phyloP scores from a whole-genome alignment of 2,888 invertebrate species.

The Perizoma flavofasciatum region DNA sequence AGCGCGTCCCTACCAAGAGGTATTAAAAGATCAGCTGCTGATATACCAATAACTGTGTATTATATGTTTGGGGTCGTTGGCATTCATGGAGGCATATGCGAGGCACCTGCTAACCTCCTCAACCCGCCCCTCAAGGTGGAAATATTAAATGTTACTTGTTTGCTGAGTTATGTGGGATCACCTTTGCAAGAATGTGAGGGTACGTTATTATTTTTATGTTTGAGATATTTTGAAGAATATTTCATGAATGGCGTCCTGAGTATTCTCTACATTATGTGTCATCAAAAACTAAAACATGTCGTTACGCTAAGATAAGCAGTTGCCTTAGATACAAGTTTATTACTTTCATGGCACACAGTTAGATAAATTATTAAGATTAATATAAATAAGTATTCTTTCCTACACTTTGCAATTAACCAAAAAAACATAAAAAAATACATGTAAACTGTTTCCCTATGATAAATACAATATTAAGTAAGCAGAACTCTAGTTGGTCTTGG shows the following conservation, averaged over 20 bases:
- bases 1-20: constrained; percentile 38
- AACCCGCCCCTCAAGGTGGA: constrained; percentile 62
- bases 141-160: constrained; percentile 80
- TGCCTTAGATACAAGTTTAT: too few species aligned
- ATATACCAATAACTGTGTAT: constrained; percentile 37
- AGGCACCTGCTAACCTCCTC: constrained; percentile 74
- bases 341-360: too few species aligned
- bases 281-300: too few species aligned
- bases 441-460: too few species aligned
- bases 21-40: constrained; percentile 56
- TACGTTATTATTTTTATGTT: constrained; percentile 37
- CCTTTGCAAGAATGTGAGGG: constrained; percentile 41
- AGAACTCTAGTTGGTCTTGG: too few species aligned
- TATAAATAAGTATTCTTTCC: too few species aligned
- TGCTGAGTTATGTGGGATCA: constrained; percentile 60
- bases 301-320: too few species aligned
- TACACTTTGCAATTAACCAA: too few species aligned
- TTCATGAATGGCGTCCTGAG: constrained; percentile 4
- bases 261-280: too few species aligned
- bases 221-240: constrained; percentile 28
- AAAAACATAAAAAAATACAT: too few species aligned
- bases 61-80: constrained; percentile 65
- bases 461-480: too few species aligned
- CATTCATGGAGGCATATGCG: constrained; percentile 77
- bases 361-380: too few species aligned